Evolutionary conservation across 2,888 invertebrate genomes (phyloP), one percentile per base, ranked within the genome.

Genomic region (Cerceris rybyensis): DNA sequence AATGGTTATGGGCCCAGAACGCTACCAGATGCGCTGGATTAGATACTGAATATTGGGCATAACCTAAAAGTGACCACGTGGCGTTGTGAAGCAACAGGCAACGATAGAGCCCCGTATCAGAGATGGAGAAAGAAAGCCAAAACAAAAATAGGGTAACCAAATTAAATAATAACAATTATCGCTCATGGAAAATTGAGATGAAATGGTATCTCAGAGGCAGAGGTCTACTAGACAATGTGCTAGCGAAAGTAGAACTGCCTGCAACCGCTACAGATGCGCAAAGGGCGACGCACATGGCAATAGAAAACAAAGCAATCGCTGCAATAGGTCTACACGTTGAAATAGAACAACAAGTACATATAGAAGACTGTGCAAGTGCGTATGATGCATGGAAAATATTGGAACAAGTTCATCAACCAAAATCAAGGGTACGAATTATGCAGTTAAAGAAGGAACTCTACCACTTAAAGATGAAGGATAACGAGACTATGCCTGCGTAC

Each of bases 371-470:
- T 9, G 14, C 8, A 7, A 55, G 14, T 14, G 46, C 61, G 8
- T 2, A 39, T 7, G 54, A 61, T 4, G 69, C 69, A 14, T 63
- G 61, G 59, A 0, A 8, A 11, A 16, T 1, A 11, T 39, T 70
- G 6, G 28, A 69, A 9, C 70, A 70, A 13, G 61, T 70, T 0
- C 55, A 70, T 39, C 28, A 70, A 14, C 55, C 61, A 2, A 68
- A 49, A 16, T 70, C 46, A 0, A 55, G 70, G 17, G 39, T 55
- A 7, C 6, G 55, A 4, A 67, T 72, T 4, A 60, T 61, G 67
- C 39, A 61, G 5, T 11, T 72, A 1, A 67, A 67, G 7, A 61
- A 50, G 11, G n/a, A 60, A 7, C 61, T 67, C 17, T 66, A 67
- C 6, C 55, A 61, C 7, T 7, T 67, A 59, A 28, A 28, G 28